Evolutionary conservation across 2,113 vertebrate genomes (phyloP).

Genomic region (Percopsis transmontana): DNA sequence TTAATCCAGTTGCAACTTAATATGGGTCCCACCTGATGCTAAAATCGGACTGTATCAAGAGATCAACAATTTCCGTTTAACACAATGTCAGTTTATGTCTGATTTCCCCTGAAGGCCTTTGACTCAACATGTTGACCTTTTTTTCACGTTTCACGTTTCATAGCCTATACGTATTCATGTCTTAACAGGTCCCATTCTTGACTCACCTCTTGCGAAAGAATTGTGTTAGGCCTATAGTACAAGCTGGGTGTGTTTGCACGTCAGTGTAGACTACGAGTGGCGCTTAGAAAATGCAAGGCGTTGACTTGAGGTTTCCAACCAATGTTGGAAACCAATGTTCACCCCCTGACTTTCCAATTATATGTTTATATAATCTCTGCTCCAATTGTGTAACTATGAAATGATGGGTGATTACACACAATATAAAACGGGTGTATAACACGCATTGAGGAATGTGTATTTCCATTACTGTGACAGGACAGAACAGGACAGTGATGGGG

Average conservation of each 20-base stretch:
- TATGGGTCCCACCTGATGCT: background rate
- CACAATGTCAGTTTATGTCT: background rate
- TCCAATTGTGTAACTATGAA: background rate
- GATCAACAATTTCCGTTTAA: background rate
- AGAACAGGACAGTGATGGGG: no score
- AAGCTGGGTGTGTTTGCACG: background rate
- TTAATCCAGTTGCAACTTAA: background rate
- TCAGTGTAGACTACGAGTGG: background rate
- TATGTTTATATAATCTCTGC: background rate
- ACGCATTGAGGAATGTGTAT: no score
- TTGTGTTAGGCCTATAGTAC: no score
- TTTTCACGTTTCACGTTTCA: conserved; percentile 11
- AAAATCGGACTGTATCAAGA: no score
- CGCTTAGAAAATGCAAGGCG: background rate
- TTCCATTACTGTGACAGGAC: no score
- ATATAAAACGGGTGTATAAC: no score
- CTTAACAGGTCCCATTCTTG: conserved; percentile 22
- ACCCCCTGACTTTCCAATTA: background rate
- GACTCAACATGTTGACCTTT: background rate
- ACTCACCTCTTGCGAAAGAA: conserved; percentile 22
- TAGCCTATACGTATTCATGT: conserved; percentile 22
- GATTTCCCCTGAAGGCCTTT: background rate
- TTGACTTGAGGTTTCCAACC: background rate
- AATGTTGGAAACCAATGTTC: background rate
- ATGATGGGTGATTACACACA: no score